Evolutionary conservation across 30 jellyfish, hydroid and myxozoan genomes (phyloP).

Genomic region (Pelagia noctiluca): DNA sequence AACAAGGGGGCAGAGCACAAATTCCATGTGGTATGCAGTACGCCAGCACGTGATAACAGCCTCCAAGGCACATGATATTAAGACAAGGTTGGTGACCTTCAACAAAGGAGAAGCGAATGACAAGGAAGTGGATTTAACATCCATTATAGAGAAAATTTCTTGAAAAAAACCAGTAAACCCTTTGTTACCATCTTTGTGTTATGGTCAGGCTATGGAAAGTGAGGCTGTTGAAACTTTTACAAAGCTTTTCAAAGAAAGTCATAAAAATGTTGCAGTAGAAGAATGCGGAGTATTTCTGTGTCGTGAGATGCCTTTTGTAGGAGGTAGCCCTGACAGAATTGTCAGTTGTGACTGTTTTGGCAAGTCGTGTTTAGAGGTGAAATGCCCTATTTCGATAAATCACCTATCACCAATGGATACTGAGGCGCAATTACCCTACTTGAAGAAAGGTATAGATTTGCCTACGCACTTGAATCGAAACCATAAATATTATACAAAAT

Average conservation of each 20-base stretch:
- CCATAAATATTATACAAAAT: slow-evolving; percentile 57
- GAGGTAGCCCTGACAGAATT: slow-evolving; percentile 59
- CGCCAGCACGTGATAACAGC: slow-evolving; percentile 40
- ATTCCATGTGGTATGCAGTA: slow-evolving; percentile 3
- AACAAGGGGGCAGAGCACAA: slow-evolving; percentile 36
- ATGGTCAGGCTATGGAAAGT: slow-evolving; percentile 72
- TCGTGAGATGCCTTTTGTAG: slow-evolving; percentile 8
- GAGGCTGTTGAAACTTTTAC: slow-evolving; percentile 19
- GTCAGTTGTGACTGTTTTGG: slow-evolving; percentile 39
- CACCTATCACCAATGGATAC: slow-evolving; percentile 19
- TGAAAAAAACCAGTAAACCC: slow-evolving; percentile 34
- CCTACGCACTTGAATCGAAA: neutral
- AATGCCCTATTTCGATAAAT: slow-evolving; percentile 36
- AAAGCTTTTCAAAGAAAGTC: slow-evolving; percentile 7
- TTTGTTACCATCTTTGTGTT: slow-evolving; percentile 59
- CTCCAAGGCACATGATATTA: slow-evolving; percentile 36
- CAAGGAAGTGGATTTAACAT: neutral
- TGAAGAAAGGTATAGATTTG: neutral
- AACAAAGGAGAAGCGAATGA: neutral
- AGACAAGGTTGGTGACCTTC: slow-evolving; percentile 28
- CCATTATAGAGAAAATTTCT: neutral
- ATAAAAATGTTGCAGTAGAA: slow-evolving; percentile 16
- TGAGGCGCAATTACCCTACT: slow-evolving; percentile 19
- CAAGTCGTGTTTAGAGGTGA: slow-evolving; percentile 26
- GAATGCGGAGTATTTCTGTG: slow-evolving; percentile 48